Evolutionary conservation across 2,797 vertebrate genomes (phyloP), one percentile per base, ranked within the genome.

Genomic region (Sebastes matsubarae): DNA sequence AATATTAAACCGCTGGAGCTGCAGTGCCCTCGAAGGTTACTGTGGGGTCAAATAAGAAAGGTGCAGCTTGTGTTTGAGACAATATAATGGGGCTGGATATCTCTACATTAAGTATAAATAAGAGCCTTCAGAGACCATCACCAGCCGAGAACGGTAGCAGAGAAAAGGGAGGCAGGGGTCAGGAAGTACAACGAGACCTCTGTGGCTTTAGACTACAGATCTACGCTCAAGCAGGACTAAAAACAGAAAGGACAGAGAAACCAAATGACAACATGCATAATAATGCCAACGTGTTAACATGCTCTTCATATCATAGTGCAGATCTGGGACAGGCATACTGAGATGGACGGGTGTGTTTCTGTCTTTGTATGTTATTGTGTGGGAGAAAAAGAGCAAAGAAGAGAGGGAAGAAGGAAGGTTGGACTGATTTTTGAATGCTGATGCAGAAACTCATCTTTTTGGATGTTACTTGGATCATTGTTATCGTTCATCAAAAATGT

Each of bases 191-290:
- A 84, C 52, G 8, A 82, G 77, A 87, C 77, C 79, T 90, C 84
- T 84, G 91, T 88, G 92, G 88, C 90, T 88, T 90, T 77, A 72
- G 61, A 86, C 82, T 81, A 90, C 71, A 91, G 71, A 79, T 85
- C 77, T 81, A 79, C n/a, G 84, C 82, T 93, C 92, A 94, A 94
- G 93, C 94, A 92, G 82, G 87, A 90, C 85, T 90, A 59, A 84
- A 85, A 92, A 92, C 82, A 84, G 83, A 90, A 79, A 89, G 76
- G 60, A 94, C 83, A 83, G 86, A 89, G 77, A 91, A 79, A 85
- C 77, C 83, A 86, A 88, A 91, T 29, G 74, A 93, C 85, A 88
- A 94, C 95, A 96, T 96, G 95, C 95, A 94, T 83, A 92, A 76
- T 79, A 88, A 92, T 88, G 88, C 85, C 71, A 75, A 75, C 65